Evolutionary conservation across 2,113 vertebrate genomes (phyloP).

Genomic region (Larimichthys polyactis): DNA sequence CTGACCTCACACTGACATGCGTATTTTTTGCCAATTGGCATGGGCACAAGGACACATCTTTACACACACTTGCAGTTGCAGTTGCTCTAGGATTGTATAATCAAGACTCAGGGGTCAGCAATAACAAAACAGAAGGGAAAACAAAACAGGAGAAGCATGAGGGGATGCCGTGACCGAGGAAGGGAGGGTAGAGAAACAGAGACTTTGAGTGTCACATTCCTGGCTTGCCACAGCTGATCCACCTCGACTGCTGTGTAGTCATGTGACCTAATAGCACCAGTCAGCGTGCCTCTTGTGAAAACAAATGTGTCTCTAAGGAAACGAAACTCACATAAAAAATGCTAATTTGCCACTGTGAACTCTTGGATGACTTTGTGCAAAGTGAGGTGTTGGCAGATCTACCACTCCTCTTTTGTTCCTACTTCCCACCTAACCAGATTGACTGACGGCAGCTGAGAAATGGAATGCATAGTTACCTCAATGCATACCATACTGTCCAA

Average conservation of each 20-base stretch:
- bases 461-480: neutral
- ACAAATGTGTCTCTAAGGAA: neutral
- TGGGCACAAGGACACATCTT: too few relatives aligned
- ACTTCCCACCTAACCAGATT: neutral
- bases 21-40: neutral
- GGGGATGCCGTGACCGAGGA: neutral
- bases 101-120: neutral
- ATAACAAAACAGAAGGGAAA: conserved; percentile 5
- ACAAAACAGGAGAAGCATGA: neutral
- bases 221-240: conserved; percentile 32
- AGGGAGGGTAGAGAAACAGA: neutral
- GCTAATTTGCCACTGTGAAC: neutral
- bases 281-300: neutral
- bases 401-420: too few relatives aligned
- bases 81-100: too few relatives aligned
- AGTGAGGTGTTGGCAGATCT: neutral
- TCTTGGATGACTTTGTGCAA: neutral
- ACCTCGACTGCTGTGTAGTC: conserved; percentile 1
- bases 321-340: neutral
- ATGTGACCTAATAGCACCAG: conserved; percentile 23
- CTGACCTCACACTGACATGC: too few relatives aligned
- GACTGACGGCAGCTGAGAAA: too few relatives aligned
- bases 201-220: conserved; percentile 77
- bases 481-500: neutral
- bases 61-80: too few relatives aligned